Conservation (phyloP, 2,888 invertebrate species). For the Saturnia japonica region DNA sequence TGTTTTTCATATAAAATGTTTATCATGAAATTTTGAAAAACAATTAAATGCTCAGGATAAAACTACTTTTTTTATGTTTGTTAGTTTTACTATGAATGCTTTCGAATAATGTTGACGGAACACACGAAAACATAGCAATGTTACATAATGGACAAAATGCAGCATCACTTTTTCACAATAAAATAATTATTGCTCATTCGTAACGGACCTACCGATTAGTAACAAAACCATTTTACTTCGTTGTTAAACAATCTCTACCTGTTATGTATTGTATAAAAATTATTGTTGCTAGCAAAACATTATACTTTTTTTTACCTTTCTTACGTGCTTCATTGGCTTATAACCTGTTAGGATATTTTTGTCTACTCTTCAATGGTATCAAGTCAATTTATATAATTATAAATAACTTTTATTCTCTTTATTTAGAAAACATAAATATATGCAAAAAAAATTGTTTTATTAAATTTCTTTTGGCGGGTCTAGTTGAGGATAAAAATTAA, state of each 20-base stretch:
- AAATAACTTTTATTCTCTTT: too few species aligned
- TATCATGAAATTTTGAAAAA: too few species aligned
- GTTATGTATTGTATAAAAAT: not conserved
- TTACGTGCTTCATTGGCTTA: not conserved
- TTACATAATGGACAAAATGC: not conserved
- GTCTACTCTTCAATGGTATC: too few species aligned
- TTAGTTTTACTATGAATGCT: too few species aligned
- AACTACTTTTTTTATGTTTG: too few species aligned
- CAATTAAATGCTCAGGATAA: too few species aligned
- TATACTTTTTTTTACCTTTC: not conserved
- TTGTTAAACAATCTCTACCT: not conserved
- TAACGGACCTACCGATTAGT: not conserved
- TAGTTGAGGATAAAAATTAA: too few species aligned
- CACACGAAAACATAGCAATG: not conserved
- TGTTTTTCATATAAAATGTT: too few species aligned
- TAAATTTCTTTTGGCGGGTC: too few species aligned
- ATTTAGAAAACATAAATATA: too few species aligned
- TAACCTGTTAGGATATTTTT: not conserved
- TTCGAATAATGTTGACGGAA: not conserved
- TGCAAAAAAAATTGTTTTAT: too few species aligned
- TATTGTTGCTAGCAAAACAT: not conserved
- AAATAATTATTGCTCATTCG: constrained; percentile 3
- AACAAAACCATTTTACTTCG: not conserved
- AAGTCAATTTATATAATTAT: too few species aligned
- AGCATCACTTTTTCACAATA: not conserved